phyloP scores from a whole-genome alignment of 2,797 vertebrate species.

The Kryptolebias ocellatus region DNA sequence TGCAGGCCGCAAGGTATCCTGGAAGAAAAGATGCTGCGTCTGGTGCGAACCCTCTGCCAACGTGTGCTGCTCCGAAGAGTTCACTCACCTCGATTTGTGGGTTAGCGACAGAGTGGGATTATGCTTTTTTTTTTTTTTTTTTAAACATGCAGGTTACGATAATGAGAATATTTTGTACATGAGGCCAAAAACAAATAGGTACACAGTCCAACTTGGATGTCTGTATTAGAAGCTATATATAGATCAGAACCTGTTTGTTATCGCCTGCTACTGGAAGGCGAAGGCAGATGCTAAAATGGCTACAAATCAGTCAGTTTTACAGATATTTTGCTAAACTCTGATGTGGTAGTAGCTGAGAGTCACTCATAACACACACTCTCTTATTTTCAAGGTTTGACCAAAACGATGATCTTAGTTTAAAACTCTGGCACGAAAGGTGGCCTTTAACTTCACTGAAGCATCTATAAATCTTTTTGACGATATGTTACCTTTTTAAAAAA shows the following conservation, averaged over 20 bases:
- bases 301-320: too few species aligned
- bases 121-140: not conserved
- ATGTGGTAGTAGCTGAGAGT: too few species aligned
- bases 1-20: conserved; percentile 33
- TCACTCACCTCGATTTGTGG: conserved; percentile 8
- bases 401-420: too few species aligned
- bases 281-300: too few species aligned
- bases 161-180: conserved; percentile 2
- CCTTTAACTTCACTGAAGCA: too few species aligned
- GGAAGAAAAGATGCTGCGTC: conserved; percentile 37
- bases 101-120: not conserved
- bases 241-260: not conserved
- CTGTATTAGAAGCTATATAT: not conserved
- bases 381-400: too few species aligned
- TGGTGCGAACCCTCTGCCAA: conserved; percentile 29
- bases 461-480: too few species aligned
- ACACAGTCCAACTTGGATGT: not conserved
- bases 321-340: too few species aligned
- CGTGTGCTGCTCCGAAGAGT: conserved; percentile 10
- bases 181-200: too few species aligned
- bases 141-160: not conserved
- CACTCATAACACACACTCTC: too few species aligned
- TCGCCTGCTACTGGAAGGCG: not conserved
- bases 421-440: too few species aligned
- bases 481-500: too few species aligned